Base-by-base conservation (phyloP, 2,888 invertebrate species). In the Choristoneura rosaceana region DNA sequence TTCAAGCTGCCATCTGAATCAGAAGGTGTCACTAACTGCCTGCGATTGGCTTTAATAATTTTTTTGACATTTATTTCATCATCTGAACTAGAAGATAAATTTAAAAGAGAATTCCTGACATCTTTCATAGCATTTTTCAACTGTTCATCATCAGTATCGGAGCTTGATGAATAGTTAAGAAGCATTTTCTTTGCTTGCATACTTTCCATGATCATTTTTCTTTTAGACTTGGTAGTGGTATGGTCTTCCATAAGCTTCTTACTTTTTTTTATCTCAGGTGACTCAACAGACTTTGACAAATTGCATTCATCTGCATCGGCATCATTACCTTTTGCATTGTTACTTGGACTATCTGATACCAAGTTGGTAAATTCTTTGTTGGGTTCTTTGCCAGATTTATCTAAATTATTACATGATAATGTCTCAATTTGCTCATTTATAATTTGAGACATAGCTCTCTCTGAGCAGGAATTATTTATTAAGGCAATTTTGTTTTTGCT, bases 131-230 rank as follows among this genome's bases (percentile, higher is more conserved):
- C 82, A 79, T 76, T 79, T 74, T 74, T 82, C 17, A 88, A 75
- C 67, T 84, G 76, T 74, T 91, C 89, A 84, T 91, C 90, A 69
- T 90, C 91, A 60, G 87, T 86, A 60, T 91, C 93, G 7, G 93
- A 93, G 78, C 90, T 90, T 41, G 91, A 90, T 52, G 90, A 89
- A 76, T 89, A 85, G 50, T 81, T 81, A 4, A 92, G 76, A 12
- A 91, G 80, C 83, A 84, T 89, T 82, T 87, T 88, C 75, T 90
- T 93, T 33, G 90, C 91, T 78, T 89, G 80, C 78, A 88, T 87
- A 77, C 86, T 89, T 80, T 90, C 87, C 81, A 84, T 88, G 1
- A 86, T 85, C 73, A 80, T 78, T 78, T 88, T 90, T 74, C 85
- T 81, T 79, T 84, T 87, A 25, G 81, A 84, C 64, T 80, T 82